Evolutionary conservation across 2,888 invertebrate genomes (phyloP), one percentile per base, ranked within the genome.

Genomic region (Chrysopilus asiliformis): DNA sequence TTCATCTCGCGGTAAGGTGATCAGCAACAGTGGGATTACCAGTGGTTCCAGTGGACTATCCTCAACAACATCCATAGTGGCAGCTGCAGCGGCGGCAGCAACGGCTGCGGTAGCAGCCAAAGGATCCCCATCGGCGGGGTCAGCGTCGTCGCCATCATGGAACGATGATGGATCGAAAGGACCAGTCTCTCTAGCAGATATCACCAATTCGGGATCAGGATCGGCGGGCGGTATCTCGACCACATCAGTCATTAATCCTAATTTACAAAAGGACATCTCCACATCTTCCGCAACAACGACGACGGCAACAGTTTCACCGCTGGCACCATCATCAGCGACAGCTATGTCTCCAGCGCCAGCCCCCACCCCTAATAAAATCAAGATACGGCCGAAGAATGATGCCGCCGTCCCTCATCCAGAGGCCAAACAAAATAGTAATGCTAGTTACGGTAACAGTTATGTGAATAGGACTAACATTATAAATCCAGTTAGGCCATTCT

Each of bases 401-500:
- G 46, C 49, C 17, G 66, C 65, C 44, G 74, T 76, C 31, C 76
- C 79, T 0, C 76, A 76, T 61, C 76, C 76, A n/a, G 74, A 76
- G 53, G 36, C 41, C 22, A 43, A 43, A 41, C 19, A 30, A 26
- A 43, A 43, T 33, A 43, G 43, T 43, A 43, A 43, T 43, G 40
- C 34, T 38, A 39, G 32, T 30, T 38, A 38, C 39, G 56, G 57
- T 13, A 51, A 54, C 54, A 72, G 50, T 53, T 70, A 49, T 50
- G 70, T 47, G 7, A 65, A 66, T 4, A 58, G n/a, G 52, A 59
- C 34, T 43, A 40, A 41, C 36, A 54, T 62, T 34, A 53, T 61
- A 47, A 22, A 74, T 56, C 84, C 87, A 5, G 80, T 86, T 38
- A 68, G 85, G 34, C 86, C 86, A 12, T 86, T 87, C 62, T 68